These are phyloP conservation scores for Ormyrus labotus DNA, from an alignment of 2,888 invertebrate genomes.

Conservation along the genomic window DNA sequence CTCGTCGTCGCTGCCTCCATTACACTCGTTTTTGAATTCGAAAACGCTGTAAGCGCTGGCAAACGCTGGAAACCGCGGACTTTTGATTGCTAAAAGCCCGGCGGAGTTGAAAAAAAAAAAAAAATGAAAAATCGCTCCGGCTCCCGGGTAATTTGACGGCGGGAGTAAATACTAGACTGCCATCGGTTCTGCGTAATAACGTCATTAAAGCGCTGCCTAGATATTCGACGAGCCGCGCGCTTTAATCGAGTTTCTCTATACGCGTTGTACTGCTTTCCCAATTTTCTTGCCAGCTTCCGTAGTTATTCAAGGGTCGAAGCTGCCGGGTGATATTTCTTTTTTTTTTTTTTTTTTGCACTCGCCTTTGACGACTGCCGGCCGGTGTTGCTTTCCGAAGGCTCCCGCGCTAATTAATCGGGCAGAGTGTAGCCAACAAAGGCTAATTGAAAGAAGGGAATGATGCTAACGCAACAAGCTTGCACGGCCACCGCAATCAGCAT, in stretches of 20 bases:
- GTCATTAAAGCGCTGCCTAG: conserved; percentile 39
- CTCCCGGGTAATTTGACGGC: neutral
- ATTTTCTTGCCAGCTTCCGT: neutral
- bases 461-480: neutral
- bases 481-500: neutral
- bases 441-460: neutral
- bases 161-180: neutral
- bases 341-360: neutral
- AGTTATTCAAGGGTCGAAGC: too few relatives aligned
- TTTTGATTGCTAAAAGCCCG: conserved; percentile 36
- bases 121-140: neutral
- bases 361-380: neutral
- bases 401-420: too few relatives aligned
- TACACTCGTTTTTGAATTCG: conserved; percentile 3
- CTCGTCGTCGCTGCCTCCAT: neutral
- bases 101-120: too few relatives aligned
- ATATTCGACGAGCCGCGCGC: neutral
- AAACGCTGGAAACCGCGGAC: neutral
- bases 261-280: neutral
- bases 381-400: too few relatives aligned
- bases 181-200: conserved; percentile 27
- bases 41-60: neutral
- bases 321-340: neutral
- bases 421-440: neutral
- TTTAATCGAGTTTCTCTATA: neutral